These are phyloP conservation scores for Gnathonemus echidnorhynchus DNA, from an alignment of 2,113 vertebrate species.

Conservation along the genomic window DNA sequence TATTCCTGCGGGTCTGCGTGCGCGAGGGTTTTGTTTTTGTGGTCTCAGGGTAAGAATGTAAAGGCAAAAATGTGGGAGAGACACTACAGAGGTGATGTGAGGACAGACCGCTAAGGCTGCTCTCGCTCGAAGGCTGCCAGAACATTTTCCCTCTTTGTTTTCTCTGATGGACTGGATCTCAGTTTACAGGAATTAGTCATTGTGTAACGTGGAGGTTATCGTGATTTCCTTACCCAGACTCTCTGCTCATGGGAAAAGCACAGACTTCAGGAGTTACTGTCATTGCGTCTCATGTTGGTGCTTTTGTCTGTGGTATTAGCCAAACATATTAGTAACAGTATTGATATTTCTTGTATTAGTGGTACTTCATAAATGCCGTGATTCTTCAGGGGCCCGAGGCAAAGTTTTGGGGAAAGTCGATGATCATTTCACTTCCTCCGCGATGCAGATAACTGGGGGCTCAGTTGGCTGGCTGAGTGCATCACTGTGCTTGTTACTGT, in stretches of 20 bases:
- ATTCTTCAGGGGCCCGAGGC: neutral
- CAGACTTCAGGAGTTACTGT: neutral
- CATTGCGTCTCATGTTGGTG: neutral
- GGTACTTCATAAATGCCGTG: neutral
- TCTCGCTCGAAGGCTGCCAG: slow-evolving; percentile 8
- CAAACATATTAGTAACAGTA: neutral
- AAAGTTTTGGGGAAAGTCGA: neutral
- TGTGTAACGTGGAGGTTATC: neutral
- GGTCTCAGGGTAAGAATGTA: neutral
- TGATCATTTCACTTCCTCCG: neutral
- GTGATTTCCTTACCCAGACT: neutral
- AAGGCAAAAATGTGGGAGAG: neutral
- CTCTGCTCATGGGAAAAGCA: neutral
- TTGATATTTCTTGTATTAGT: neutral
- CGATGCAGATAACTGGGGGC: neutral
- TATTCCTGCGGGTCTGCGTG: neutral
- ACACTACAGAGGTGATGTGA: neutral
- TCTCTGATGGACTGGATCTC: neutral
- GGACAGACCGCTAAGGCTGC: neutral
- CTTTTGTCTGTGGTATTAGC: neutral
- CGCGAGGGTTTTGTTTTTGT: neutral
- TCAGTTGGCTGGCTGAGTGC: neutral
- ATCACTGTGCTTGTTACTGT: neutral
- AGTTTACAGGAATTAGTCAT: slow-evolving; percentile 24
- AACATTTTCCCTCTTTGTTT: slow-evolving; percentile 31